Percentiles rank a stretch among this genome's conserved stretches.
These are phyloP conservation scores for Protonemura montana DNA, from an alignment of 2,888 invertebrate genomes.

Conservation along the genomic window DNA sequence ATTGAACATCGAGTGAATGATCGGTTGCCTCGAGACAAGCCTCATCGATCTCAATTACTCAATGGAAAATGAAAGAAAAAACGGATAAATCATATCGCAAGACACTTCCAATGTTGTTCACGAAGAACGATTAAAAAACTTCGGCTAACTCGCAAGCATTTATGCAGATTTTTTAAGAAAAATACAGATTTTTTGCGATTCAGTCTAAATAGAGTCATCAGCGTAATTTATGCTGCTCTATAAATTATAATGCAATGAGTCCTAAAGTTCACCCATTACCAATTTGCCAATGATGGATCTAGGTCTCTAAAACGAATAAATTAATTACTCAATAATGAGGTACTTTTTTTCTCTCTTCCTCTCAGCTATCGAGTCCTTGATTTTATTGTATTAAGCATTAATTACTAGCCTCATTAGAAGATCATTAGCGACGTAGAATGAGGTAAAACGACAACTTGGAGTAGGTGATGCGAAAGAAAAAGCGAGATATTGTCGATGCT, in stretches of 20 bases:
- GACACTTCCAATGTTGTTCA: not conserved
- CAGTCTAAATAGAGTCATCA: not conserved
- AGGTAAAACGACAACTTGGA: not conserved
- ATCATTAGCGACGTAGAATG: not conserved
- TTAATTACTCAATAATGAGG: not conserved
- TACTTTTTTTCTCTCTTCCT: not conserved
- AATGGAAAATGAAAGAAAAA: not conserved
- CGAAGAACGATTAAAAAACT: not conserved
- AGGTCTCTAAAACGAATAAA: not conserved
- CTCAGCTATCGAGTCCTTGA: not conserved
- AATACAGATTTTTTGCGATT: too few species aligned
- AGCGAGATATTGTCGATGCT: not conserved
- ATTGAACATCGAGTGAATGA: constrained; percentile 14
- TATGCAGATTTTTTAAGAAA: too few species aligned
- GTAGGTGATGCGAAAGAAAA: not conserved
- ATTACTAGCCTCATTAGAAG: constrained; percentile 21
- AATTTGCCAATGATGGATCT: not conserved
- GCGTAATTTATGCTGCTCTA: not conserved
- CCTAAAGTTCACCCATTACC: not conserved
- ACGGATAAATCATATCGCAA: not conserved
- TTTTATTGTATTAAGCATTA: constrained; percentile 15
- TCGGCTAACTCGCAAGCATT: not conserved
- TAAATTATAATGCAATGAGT: not conserved
- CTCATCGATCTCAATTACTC: constrained; percentile 28
- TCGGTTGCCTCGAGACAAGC: not conserved